Evolutionary conservation across 2,888 invertebrate species (phyloP), one percentile per base, ranked within the genome.

Genomic region (Gryllus longicercus): DNA sequence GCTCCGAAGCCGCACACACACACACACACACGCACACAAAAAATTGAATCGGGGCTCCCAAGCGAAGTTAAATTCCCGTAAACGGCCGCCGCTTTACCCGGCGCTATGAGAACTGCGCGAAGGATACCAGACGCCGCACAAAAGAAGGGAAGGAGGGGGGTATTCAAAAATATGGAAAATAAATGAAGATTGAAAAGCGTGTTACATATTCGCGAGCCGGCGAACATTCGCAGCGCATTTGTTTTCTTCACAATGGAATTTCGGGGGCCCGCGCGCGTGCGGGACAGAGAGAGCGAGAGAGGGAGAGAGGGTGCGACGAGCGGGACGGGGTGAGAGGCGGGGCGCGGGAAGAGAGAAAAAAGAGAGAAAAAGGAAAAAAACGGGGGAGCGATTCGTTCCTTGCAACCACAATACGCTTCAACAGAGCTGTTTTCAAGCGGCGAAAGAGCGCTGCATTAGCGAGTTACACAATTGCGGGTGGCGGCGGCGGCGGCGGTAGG

Each of bases 311-410:
- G 38, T 38, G 38, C 5, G 14, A 63, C 63, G 63, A 63, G 63
- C 14, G 63, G 63, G 14, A 11, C 14, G 63, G 3, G 63, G 63
- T 4, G 63, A 63, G 14, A 63, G 16, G n/a, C 63, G 3, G 63
- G 63, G 16, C 63, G 63, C 10, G 63, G 8, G 38, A 38, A 38
- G 38, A 38, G 38, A 38, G 5, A 38, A 8, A 38, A 38, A 38
- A 38, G 38, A 38, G 38, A 38, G 38, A 38, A 8, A 8, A 8
- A 8, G 38, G 0, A 8, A 63, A 63, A 63, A 63, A 63, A 63
- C n/a, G 63, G n/a, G 51, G 63, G n/a, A n/a, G 63, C 63, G 16
- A 63, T 63, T 63, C 63, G n/a, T 63, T n/a, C n/a, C 63, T 63
- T n/a, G 14, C n/a, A n/a, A 63, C 63, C 63, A 63, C 63, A 63